Conservation (phyloP, 2,113 vertebrate genomes). For the Cavia aperea region DNA sequence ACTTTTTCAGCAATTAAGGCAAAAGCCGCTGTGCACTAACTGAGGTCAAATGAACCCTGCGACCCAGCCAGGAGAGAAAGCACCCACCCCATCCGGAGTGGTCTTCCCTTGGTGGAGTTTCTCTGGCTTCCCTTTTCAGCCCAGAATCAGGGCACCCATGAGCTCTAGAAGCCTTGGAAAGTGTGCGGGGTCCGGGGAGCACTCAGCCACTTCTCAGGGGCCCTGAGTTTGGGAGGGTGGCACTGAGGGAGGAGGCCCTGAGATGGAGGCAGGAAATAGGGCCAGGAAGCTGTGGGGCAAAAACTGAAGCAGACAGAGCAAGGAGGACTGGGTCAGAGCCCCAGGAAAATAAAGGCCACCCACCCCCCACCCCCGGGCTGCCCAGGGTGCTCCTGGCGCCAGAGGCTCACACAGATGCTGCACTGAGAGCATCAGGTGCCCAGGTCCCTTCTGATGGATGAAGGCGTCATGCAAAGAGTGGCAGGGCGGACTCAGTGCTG, state of each 20-base stretch:
- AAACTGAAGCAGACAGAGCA: not conserved
- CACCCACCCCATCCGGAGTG: conserved; percentile 26
- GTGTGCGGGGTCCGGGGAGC: conserved; percentile 47
- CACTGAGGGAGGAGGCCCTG: not conserved
- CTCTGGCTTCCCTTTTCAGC: not conserved
- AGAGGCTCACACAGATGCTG: not conserved
- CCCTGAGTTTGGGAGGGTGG: conserved; percentile 58
- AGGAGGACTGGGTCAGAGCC: not conserved
- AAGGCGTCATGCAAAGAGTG: not conserved
- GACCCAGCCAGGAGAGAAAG: conserved; percentile 26
- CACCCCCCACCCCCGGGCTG: not conserved
- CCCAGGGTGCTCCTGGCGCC: not conserved
- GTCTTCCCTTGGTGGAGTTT: conserved; percentile 8
- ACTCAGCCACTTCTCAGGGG: conserved; percentile 51
- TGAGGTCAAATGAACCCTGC: conserved; percentile 38
- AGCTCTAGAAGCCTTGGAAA: conserved; percentile 33
- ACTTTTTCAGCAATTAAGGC: not conserved
- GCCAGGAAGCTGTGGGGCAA: not conserved
- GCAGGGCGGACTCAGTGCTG: not conserved
- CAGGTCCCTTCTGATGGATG: not conserved
- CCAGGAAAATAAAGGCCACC: not conserved
- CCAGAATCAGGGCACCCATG: conserved; percentile 4
- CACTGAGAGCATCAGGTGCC: not conserved
- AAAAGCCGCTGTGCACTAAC: not conserved
- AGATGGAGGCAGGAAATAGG: too few species aligned